Base-by-base conservation (phyloP, 1,140 invertebrate genomes). In the Manduca sexta region DNA sequence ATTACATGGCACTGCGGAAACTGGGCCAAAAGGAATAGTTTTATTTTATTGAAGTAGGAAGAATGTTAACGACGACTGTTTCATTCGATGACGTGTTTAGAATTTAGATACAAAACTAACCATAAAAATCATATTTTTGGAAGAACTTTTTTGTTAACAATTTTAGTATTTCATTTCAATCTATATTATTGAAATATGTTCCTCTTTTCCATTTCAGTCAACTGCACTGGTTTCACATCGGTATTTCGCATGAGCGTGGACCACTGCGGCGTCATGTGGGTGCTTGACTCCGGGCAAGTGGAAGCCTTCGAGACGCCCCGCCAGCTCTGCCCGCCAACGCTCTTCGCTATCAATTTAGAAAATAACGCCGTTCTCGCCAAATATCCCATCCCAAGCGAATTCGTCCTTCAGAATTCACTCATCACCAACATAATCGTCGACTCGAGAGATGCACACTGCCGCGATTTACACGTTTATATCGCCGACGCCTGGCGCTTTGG, bases 401-500 rank as follows among this genome's bases (percentile, higher is more conserved):
- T 91, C 59, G 87, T 92, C 1, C 90, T 91, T 46, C 88, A 93
- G 55, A 92, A 93, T 40, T 91, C 92, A 1, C 71, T 95, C 0
- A 93, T 93, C 56, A 90, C 92, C 0, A 94, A 95, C 64, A 91
- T 95, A 17, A 75, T 90, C 0, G 89, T 93, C 0, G 93, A 95
- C 64, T 86, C 94, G 0, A 84, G 89, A 43, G 86, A 91, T 43
- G 79, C 86, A 0, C 78, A 90, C 7, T 95, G 94, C 55, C 79
- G 88, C n/a, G 88, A 92, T 37, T 89, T 92, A 0, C 88, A 91
- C 44, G 91, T 91, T 3, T 94, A 95, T 62, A 80, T 92, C 1
- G 87, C 91, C 0, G 94, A 95, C 65, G 93, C 93, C 0, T 94
- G 93, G 89, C 88, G 93, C 38, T 94, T 90, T 54, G 92, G 92